These are phyloP conservation scores for Thyatira batis DNA, from an alignment of 2,888 invertebrate species.

Conservation along the genomic window DNA sequence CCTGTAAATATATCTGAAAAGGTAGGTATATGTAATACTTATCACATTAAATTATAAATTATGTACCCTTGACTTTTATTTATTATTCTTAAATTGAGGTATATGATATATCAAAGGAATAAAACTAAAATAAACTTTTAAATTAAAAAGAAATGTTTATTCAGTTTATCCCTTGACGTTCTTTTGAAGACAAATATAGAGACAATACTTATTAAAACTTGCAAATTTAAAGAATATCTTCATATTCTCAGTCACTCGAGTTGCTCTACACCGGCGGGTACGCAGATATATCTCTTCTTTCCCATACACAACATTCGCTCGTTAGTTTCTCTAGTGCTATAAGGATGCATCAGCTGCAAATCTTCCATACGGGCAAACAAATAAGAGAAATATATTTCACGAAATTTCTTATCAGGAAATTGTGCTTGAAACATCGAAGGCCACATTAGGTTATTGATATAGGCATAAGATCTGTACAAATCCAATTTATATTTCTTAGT, in stretches of 20 bases:
- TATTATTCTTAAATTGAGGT: slow-evolving; percentile 1
- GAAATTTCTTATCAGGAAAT: slow-evolving; percentile 68
- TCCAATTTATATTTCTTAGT: slow-evolving; percentile 46
- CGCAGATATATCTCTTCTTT: slow-evolving; percentile 52
- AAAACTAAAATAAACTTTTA: too few species aligned
- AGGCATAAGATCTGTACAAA: slow-evolving; percentile 54
- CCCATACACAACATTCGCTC: slow-evolving; percentile 40
- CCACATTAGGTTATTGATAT: slow-evolving; percentile 63
- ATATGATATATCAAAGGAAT: neutral
- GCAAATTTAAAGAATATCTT: neutral
- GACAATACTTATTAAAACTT: neutral
- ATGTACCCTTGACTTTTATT: slow-evolving; percentile 53
- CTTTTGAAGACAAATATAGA: neutral
- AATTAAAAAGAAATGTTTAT: too few species aligned
- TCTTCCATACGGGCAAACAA: slow-evolving; percentile 51
- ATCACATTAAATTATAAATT: slow-evolving; percentile 78
- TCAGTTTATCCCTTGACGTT: neutral
- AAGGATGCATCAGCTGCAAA: slow-evolving; percentile 60
- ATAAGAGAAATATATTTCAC: slow-evolving; percentile 72
- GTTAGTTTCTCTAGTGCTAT: slow-evolving; percentile 41
- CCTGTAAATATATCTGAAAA: slow-evolving; percentile 61
- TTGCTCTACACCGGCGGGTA: slow-evolving; percentile 45
- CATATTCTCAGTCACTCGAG: slow-evolving; percentile 15
- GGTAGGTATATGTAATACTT: slow-evolving; percentile 67
- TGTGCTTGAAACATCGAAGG: slow-evolving; percentile 66